These are phyloP conservation scores for Smutsia gigantea DNA, from an alignment of 2,797 vertebrate species.

Conservation along the genomic window DNA sequence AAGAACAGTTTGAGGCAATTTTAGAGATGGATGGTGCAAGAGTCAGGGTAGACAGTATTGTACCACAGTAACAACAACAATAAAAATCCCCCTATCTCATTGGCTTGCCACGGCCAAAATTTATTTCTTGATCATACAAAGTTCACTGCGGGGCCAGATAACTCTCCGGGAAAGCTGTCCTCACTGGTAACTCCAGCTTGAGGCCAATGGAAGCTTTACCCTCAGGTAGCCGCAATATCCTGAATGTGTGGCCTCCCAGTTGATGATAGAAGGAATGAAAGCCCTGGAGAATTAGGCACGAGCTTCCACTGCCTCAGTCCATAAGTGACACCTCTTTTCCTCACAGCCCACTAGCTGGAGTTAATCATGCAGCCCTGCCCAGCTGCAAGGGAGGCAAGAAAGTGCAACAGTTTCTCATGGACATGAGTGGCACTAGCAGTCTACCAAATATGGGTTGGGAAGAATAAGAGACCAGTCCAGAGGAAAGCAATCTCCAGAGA, in stretches of 20 bases:
- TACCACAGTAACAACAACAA: neutral
- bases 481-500: slow-evolving; percentile 16
- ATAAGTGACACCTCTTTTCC: neutral
- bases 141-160: neutral
- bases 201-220: neutral
- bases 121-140: neutral
- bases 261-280: neutral
- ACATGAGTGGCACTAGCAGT: neutral
- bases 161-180: neutral
- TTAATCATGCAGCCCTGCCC: neutral
- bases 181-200: neutral
- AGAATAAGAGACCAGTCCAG: neutral
- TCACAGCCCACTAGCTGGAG: neutral
- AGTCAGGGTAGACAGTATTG: neutral
- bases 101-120: neutral
- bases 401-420: neutral
- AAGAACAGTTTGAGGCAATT: neutral
- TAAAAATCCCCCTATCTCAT: neutral
- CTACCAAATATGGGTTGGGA: neutral
- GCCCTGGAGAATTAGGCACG: neutral
- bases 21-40: neutral
- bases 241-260: neutral
- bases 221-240: neutral
- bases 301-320: neutral
- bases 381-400: neutral